Percentiles rank a stretch among this genome's conserved stretches.
Evolutionary conservation across 2,888 invertebrate species (phyloP).

Genomic region (Spicauda simplicius): DNA sequence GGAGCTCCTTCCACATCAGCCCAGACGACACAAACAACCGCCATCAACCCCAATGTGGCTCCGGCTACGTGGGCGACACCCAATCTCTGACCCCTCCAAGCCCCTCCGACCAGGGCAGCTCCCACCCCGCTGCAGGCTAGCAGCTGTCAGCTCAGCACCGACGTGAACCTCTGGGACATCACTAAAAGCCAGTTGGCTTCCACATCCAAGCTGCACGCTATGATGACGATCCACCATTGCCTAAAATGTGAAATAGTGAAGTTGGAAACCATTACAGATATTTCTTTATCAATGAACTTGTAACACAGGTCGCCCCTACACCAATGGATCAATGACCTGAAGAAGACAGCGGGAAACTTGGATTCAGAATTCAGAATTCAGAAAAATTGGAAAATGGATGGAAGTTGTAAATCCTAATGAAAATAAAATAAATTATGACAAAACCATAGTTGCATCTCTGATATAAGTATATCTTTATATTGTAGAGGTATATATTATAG

Average conservation of each 20-base stretch:
- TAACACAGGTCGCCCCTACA: too few species aligned
- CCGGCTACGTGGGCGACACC: slow-evolving; percentile 91
- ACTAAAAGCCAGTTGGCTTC: slow-evolving; percentile 93
- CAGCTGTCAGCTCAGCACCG: slow-evolving; percentile 87
- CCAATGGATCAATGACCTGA: too few species aligned
- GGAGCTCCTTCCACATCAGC: slow-evolving; percentile 91
- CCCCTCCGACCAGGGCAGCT: slow-evolving; percentile 91
- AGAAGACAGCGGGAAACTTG: too few species aligned
- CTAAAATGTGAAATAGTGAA: slow-evolving; percentile 57
- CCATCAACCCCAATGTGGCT: slow-evolving; percentile 91
- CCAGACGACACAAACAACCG: slow-evolving; percentile 93
- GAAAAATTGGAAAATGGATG: too few species aligned
- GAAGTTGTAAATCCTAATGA: too few species aligned
- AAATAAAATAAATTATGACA: too few species aligned
- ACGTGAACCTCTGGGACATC: slow-evolving; percentile 88
- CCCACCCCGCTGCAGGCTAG: slow-evolving; percentile 94
- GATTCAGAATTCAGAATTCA: too few species aligned
- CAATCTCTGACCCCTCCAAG: slow-evolving; percentile 90
- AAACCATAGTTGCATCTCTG: too few species aligned
- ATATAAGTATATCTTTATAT: too few species aligned
- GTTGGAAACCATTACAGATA: neutral
- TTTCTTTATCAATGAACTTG: too few species aligned
- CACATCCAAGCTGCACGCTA: slow-evolving; percentile 92
- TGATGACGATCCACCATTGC: slow-evolving; percentile 88
- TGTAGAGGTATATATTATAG: too few species aligned